Percentiles rank a stretch among this genome's conserved stretches.
phyloP scores from a whole-genome alignment of 2,797 vertebrate species.

The Salarias fasciatus region DNA sequence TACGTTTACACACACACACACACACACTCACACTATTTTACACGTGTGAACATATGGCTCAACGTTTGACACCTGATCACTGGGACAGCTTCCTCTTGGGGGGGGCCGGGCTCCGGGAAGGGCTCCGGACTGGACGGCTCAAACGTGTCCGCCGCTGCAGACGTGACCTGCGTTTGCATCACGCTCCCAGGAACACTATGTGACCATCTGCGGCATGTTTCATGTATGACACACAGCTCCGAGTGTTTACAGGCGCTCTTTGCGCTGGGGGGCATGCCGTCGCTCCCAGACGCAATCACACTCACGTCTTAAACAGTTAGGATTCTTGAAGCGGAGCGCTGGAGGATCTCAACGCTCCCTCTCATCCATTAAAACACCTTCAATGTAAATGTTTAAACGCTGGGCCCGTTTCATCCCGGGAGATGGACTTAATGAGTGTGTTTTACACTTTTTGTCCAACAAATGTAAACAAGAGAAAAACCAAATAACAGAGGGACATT shows the following conservation, averaged over 20 bases:
- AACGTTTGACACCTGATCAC: conserved; percentile 51
- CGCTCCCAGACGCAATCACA: neutral
- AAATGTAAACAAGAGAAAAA: neutral
- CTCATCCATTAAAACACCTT: neutral
- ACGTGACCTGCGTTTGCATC: conserved; percentile 36
- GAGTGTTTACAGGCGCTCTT: neutral
- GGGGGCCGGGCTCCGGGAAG: too few relatives aligned
- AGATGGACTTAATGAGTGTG: neutral
- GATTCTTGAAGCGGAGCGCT: too few relatives aligned
- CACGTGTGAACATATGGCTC: conserved; percentile 29
- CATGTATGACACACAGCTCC: neutral
- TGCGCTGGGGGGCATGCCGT: neutral
- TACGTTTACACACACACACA: conserved; percentile 1
- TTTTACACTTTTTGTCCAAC: neutral
- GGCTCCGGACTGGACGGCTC: too few relatives aligned
- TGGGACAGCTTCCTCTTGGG: conserved; percentile 2
- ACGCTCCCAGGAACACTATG: conserved; percentile 14
- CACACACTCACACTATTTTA: conserved; percentile 1
- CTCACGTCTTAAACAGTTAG: neutral
- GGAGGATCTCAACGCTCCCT: neutral
- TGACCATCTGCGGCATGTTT: conserved; percentile 1
- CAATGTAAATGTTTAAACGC: neutral
- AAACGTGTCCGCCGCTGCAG: conserved; percentile 36
- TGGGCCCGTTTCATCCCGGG: neutral
- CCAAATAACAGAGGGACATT: too few relatives aligned